A percentile compares a stretch with the other conserved stretches of the same genome.
phyloP scores from a whole-genome alignment of 2,113 vertebrate species.

The Otolemur garnettii region DNA sequence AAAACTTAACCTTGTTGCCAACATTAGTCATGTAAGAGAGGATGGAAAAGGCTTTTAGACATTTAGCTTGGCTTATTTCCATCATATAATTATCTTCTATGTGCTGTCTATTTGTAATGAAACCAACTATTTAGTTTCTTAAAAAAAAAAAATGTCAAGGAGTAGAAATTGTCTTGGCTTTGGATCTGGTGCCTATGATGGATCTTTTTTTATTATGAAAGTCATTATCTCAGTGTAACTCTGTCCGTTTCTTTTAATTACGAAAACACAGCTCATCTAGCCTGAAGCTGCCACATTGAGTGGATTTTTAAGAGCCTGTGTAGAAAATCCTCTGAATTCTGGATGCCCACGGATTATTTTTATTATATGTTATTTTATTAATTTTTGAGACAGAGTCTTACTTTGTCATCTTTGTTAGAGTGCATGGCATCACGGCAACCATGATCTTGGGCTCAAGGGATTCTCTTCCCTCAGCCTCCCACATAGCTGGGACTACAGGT shows the following conservation, averaged over 20 bases:
- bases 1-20: slow-evolving; percentile 57
- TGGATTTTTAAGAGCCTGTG: slow-evolving; percentile 12
- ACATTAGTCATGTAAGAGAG: not conserved
- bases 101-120: slow-evolving; percentile 42
- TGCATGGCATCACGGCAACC: too few species aligned
- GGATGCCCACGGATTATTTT: not conserved
- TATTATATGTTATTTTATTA: too few species aligned
- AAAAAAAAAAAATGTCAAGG: slow-evolving; percentile 25
- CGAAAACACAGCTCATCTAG: not conserved
- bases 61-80: slow-evolving; percentile 39
- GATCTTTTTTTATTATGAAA: slow-evolving; percentile 47
- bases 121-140: slow-evolving; percentile 56
- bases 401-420: too few species aligned
- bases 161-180: slow-evolving; percentile 36
- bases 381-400: too few species aligned
- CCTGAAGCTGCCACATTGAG: not conserved
- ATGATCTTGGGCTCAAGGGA: too few species aligned
- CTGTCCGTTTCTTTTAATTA: slow-evolving; percentile 58
- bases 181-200: slow-evolving; percentile 14
- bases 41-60: not conserved
- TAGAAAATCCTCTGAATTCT: slow-evolving; percentile 39
- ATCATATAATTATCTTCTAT: slow-evolving; percentile 20
- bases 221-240: not conserved
- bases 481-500: too few species aligned
- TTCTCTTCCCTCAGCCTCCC: too few species aligned